Evolutionary conservation across 2,113 vertebrate genomes (phyloP), one percentile per base, ranked within the genome.

Genomic region (Riparia riparia): DNA sequence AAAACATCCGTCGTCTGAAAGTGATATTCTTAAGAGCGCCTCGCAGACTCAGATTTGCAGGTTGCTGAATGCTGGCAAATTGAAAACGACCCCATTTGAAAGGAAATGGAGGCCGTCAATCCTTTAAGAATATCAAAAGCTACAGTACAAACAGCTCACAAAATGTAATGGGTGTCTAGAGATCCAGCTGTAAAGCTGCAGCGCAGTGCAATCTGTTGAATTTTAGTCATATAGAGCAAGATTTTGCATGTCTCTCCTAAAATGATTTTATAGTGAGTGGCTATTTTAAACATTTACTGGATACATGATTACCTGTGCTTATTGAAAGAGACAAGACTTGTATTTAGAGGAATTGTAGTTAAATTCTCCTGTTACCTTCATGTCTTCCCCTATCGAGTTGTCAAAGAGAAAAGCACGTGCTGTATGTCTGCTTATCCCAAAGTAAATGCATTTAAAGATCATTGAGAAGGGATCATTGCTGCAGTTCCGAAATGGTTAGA

Each of bases 81-180:
- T 97, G 97, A 96, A 98, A 98, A 97, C 32, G 71, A 92, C 93
- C 79, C 80, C 86, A 86, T 98, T 97, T 97, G 96, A 97, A 98
- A 97, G 95, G 91, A 97, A 97, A 96, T 96, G 72, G 93, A 95
- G 97, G 84, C 90, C 3, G 71, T 97, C 93, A 97, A 82, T 98
- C 94, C 81, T 98, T 94, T 96, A 90, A 96, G 96, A 96, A 95
- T 97, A 98, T 97, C 95, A 97, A 98, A 98, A 96, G 87, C 90
- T 94, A 69, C 72, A 95, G 95, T 91, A 94, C 82, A 96, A 95
- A 96, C 88, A 96, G 93, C 91, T 95, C 94, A 87, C 78, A 95
- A 97, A 97, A 96, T 94, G 93, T 86, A 96, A 97, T 91, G 86
- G 64, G 64, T 95, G 96, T 96, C 90, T 97, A 80, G 91, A 96